These are phyloP conservation scores for Antrozous pallidus DNA, from an alignment of 2,797 vertebrate genomes.

Conservation along the genomic window DNA sequence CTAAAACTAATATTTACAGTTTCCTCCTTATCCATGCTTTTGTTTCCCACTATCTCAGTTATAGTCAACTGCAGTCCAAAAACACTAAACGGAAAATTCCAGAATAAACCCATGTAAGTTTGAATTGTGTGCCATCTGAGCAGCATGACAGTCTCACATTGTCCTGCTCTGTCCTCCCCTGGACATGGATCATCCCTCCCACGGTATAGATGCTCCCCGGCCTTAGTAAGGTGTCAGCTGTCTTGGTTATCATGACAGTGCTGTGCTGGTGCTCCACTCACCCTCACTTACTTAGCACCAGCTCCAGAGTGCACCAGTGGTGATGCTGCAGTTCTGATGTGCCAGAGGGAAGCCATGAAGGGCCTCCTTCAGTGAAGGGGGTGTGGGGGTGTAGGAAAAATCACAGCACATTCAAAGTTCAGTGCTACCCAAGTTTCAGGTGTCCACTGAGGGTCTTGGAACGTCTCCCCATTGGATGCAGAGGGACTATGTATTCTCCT, in stretches of 20 bases:
- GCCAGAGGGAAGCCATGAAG: too few relatives aligned
- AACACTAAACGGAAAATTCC: background rate
- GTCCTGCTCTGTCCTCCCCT: background rate
- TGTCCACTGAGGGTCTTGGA: background rate
- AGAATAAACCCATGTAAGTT: background rate
- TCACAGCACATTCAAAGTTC: too few relatives aligned
- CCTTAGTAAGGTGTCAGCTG: accelerated
- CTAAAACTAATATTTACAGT: background rate
- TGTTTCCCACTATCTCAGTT: background rate
- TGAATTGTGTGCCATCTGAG: background rate
- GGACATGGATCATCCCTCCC: background rate
- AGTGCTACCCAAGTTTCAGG: too few relatives aligned
- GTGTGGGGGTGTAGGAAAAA: too few relatives aligned
- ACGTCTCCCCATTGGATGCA: background rate
- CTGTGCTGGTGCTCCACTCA: too few relatives aligned
- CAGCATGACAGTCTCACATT: background rate
- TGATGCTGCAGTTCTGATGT: too few relatives aligned
- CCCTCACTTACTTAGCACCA: too few relatives aligned
- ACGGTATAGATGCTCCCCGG: background rate
- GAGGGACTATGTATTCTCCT: background rate
- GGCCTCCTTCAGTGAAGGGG: background rate
- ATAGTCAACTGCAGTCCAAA: background rate
- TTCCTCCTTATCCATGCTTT: background rate
- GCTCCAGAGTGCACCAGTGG: too few relatives aligned
- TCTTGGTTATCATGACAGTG: background rate